Percentiles rank a stretch among this genome's conserved stretches.
Conservation (phyloP, 2,113 vertebrate genomes). For the Elephas maximus region DNA sequence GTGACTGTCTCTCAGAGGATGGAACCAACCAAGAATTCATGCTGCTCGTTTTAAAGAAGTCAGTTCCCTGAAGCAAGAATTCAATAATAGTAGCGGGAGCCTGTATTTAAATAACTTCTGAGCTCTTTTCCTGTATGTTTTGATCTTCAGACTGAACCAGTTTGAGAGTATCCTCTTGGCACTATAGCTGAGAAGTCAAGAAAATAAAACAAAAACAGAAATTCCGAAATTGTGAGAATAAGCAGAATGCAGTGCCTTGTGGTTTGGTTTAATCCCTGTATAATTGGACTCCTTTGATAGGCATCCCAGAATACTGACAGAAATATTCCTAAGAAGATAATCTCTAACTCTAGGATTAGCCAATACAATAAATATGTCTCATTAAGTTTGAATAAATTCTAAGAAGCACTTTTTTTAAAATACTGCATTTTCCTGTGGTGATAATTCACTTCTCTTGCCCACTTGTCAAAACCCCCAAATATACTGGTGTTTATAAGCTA, state of each 20-base stretch:
- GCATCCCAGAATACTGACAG: not conserved
- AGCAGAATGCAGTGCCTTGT: not conserved
- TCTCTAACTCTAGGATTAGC: not conserved
- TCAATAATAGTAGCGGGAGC: not conserved
- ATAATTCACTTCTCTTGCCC: not conserved
- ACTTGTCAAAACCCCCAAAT: not conserved
- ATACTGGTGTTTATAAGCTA: not conserved
- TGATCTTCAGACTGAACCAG: not conserved
- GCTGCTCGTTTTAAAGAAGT: not conserved
- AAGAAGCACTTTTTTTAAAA: not conserved
- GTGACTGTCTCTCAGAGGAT: not conserved
- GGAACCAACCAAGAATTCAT: not conserved
- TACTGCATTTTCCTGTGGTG: not conserved
- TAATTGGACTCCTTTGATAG: not conserved
- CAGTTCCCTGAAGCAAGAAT: slow-evolving; percentile 9
- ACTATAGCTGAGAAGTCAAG: not conserved
- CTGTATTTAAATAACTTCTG: not conserved
- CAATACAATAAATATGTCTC: not conserved
- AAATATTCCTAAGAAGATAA: slow-evolving; percentile 30
- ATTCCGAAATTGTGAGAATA: not conserved
- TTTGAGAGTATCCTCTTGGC: not conserved
- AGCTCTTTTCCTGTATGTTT: not conserved
- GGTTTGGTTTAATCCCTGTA: slow-evolving; percentile 19
- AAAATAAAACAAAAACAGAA: not conserved
- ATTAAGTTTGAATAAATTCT: slow-evolving; percentile 14